Conservation (phyloP, 1,140 invertebrate species). For the Pseudoatta argentina region DNA sequence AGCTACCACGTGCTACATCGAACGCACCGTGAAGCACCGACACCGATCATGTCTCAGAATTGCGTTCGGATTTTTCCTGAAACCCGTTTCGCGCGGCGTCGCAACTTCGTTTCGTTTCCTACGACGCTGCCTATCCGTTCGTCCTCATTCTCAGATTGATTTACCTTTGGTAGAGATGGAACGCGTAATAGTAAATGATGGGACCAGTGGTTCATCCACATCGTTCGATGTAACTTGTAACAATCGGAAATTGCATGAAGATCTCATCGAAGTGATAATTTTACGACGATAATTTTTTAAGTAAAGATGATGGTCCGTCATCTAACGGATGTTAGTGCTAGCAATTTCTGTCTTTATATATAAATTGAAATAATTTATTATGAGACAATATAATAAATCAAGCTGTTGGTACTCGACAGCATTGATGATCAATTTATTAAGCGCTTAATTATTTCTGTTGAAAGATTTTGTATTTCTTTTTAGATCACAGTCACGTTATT, state of each 20-base stretch:
- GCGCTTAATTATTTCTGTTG: background rate
- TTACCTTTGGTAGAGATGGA: background rate
- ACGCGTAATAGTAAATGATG: slow-evolving; percentile 5
- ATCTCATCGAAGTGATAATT: slow-evolving; percentile 31
- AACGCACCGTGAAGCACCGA: background rate
- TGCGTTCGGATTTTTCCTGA: slow-evolving; percentile 78
- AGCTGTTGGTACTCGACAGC: background rate
- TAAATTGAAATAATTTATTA: slow-evolving; percentile 14
- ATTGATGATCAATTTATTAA: slow-evolving; percentile 10
- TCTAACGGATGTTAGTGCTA: background rate
- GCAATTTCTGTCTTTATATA: background rate
- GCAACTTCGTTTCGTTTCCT: slow-evolving; percentile 50
- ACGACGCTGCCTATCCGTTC: slow-evolving; percentile 70
- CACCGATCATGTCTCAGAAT: slow-evolving; percentile 60
- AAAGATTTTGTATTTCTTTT: slow-evolving; percentile 3
- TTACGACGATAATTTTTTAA: slow-evolving; percentile 2
- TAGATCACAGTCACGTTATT: background rate
- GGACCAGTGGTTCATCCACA: background rate
- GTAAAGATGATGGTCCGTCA: background rate
- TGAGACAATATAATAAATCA: slow-evolving; percentile 4
- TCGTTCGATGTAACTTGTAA: slow-evolving; percentile 3
- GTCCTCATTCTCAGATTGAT: slow-evolving; percentile 70
- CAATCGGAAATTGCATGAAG: background rate
- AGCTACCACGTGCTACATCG: slow-evolving; percentile 36
- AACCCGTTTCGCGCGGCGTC: slow-evolving; percentile 80